Evolutionary conservation across 2,113 vertebrate species (phyloP), one percentile per base, ranked within the genome.

Genomic region (Ploceus nigricollis): DNA sequence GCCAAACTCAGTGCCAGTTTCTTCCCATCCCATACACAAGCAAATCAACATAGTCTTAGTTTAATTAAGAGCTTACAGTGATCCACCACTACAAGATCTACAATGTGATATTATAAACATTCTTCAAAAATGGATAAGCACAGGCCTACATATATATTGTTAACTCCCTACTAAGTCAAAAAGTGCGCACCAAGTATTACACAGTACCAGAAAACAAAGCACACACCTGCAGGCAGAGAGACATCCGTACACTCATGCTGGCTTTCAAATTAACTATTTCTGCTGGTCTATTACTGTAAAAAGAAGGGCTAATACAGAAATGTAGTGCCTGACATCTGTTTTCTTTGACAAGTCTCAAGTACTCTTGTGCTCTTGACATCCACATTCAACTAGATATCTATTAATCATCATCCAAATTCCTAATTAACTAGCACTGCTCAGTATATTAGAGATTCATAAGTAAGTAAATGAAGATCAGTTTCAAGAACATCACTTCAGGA

Each of bases 401-500:
- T 37, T 80, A 77, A 85, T 11, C 27, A 81, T 42, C 35, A 80
- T 37, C n/a, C 28, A 68, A 82, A 21, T 57, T 87, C 42, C 30
- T 33, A 91, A 75, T 45, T 72, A 87, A 57, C 5, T 45, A 70
- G 35, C 17, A 31, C 13, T 45, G 37, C 17, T 81, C 24, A 70
- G 57, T 75, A 33, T 15, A 79, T 47, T 19, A 87, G 33, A 66
- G n/a, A 64, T 12, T 72, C 8, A 4, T 18, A 83, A 57, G 11
- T 13, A 94, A 73, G 24, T 25, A 91, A 69, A 71, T 17, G 65
- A 83, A 86, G 66, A 78, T 28, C 51, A 86, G 50, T 72, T 95
- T 85, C 2, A 21, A 87, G 58, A 61, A 79, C 8, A 61, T 35
- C n/a, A 53, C 37, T 57, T 84, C 47, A 78, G 10, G 65, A 68